These are phyloP conservation scores for Balaenoptera acutorostrata DNA, from an alignment of 2,113 vertebrate species.

Conservation along the genomic window DNA sequence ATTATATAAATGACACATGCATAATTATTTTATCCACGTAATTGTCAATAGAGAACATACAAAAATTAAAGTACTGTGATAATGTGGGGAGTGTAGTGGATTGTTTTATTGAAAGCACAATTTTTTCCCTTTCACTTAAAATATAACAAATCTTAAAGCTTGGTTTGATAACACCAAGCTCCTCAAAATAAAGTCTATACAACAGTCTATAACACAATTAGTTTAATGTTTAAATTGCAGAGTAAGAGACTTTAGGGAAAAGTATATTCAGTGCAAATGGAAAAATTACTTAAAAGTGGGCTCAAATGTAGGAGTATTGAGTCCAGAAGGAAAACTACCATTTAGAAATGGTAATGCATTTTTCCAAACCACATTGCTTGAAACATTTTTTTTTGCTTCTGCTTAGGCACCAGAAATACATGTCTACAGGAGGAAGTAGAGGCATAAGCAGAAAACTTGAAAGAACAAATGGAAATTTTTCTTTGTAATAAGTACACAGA, in stretches of 20 bases:
- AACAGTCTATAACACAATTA: neutral
- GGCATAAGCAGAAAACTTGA: neutral
- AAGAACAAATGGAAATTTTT: neutral
- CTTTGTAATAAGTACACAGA: neutral
- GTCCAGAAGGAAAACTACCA: neutral
- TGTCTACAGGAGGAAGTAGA: neutral
- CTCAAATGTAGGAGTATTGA: neutral
- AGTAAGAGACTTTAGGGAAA: neutral
- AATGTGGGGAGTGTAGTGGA: neutral
- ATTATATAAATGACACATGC: neutral
- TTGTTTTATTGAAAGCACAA: neutral
- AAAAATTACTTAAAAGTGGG: neutral
- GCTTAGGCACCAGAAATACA: neutral
- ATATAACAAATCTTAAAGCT: neutral
- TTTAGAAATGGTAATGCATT: neutral
- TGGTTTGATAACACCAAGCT: neutral
- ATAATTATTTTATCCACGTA: neutral
- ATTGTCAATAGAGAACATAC: neutral
- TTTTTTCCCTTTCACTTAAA: neutral
- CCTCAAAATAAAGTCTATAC: neutral
- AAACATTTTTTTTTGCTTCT: slow-evolving; percentile 25
- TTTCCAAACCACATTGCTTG: neutral
- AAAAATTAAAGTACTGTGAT: neutral
- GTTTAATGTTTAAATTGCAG: neutral
- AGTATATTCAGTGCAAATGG: neutral